Percentiles rank a stretch among this genome's conserved stretches.
Conservation (phyloP, 2,113 vertebrate species). For the Acrocephalus kingi region DNA sequence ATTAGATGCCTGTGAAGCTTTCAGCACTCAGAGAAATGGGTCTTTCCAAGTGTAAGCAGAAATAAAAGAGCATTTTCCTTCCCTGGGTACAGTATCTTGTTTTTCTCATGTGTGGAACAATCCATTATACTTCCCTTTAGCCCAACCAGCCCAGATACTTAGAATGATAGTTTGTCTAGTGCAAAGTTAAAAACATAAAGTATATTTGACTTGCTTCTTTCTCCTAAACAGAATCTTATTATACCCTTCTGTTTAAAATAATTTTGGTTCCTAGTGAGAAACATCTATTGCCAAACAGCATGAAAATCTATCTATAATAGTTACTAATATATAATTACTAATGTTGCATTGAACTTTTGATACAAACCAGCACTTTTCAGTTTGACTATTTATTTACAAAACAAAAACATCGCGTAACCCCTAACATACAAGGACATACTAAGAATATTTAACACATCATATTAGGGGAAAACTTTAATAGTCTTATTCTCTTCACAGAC, state of each 20-base stretch:
- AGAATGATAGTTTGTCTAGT: neutral
- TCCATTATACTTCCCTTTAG: neutral
- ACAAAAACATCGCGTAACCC: neutral
- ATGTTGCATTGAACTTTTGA: neutral
- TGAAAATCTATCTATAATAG: neutral
- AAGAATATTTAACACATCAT: neutral
- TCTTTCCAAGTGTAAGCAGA: neutral
- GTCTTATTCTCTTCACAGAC: neutral
- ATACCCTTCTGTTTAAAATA: neutral
- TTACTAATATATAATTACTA: neutral
- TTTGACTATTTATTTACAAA: neutral
- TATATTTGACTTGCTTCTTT: neutral
- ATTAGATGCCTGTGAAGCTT: neutral
- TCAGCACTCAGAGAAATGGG: neutral
- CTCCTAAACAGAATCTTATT: neutral
- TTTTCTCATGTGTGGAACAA: neutral
- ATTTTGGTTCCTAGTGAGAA: neutral
- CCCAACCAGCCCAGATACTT: neutral
- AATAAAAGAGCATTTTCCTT: neutral
- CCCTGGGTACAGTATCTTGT: neutral
- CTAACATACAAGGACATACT: neutral
- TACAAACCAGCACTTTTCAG: neutral
- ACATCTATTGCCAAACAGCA: neutral
- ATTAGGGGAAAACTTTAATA: neutral
- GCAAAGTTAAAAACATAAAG: neutral